phyloP scores from a whole-genome alignment of 2,888 invertebrate species.

The Eubasilissa splendida region DNA sequence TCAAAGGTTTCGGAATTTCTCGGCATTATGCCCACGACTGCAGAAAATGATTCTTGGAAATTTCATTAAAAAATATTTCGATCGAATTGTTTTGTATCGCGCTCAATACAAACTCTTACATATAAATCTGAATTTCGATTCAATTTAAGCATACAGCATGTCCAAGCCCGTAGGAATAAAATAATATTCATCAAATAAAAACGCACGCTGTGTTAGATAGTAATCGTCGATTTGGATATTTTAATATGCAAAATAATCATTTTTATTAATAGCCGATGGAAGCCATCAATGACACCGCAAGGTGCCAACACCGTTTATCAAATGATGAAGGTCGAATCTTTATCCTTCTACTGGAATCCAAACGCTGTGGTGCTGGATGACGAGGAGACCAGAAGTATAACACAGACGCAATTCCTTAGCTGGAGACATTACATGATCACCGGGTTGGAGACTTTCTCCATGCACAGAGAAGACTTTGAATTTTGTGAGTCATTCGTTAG shows the following conservation, averaged over 20 bases:
- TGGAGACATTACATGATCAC: constrained; percentile 85
- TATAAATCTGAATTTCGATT: no score
- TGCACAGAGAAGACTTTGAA: constrained; percentile 84
- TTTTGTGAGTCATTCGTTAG: constrained; percentile 76
- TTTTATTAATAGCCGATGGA: constrained; percentile 79
- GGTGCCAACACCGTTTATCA: constrained; percentile 79
- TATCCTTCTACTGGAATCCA: constrained; percentile 86
- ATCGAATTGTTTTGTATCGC: no score
- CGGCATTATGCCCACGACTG: no score
- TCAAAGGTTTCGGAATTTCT: no score
- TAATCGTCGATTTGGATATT: not conserved
- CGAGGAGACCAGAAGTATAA: constrained; percentile 70
- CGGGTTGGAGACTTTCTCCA: constrained; percentile 83
- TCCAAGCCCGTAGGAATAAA: no score
- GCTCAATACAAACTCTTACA: no score
- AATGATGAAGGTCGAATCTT: constrained; percentile 82
- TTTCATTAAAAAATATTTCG: no score
- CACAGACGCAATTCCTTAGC: constrained; percentile 75
- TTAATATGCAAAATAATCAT: not conserved
- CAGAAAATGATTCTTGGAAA: no score
- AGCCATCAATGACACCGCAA: constrained; percentile 76
- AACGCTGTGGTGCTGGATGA: constrained; percentile 72
- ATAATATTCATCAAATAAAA: no score
- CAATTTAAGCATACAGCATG: no score
- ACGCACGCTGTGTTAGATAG: no score